These are phyloP conservation scores for Caenorhabditis panamensis DNA, from an alignment of 2,888 invertebrate species.

Conservation along the genomic window DNA sequence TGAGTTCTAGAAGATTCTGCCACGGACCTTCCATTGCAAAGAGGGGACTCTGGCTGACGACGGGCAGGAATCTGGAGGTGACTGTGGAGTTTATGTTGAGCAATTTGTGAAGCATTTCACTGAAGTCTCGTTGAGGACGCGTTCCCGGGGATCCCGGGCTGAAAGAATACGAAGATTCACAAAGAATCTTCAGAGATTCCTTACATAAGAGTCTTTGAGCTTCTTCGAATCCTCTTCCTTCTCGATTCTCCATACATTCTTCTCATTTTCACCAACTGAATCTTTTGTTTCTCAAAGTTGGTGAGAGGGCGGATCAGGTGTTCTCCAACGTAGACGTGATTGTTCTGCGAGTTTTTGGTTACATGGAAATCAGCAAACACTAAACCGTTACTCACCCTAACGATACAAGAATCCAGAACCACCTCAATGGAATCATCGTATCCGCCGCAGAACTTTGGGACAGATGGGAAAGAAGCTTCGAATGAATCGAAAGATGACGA, in stretches of 20 bases:
- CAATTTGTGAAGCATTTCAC: slow-evolving; percentile 64
- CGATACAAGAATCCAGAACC: slow-evolving; percentile 65
- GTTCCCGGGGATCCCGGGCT: slow-evolving; percentile 28
- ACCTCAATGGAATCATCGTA: slow-evolving; percentile 70
- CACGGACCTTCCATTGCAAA: slow-evolving; percentile 68
- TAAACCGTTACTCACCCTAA: slow-evolving; percentile 55
- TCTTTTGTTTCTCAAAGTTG: slow-evolving; percentile 66
- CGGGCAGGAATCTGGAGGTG: slow-evolving; percentile 65
- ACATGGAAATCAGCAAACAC: neutral
- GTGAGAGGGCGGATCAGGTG: slow-evolving; percentile 64
- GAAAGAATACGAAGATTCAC: neutral
- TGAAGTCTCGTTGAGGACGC: slow-evolving; percentile 62
- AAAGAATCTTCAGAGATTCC: neutral
- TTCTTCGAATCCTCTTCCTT: slow-evolving; percentile 28
- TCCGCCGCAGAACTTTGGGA: slow-evolving; percentile 68
- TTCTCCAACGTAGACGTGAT: slow-evolving; percentile 69
- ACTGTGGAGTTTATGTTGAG: slow-evolving; percentile 71
- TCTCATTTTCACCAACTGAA: slow-evolving; percentile 61
- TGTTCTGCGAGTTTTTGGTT: slow-evolving; percentile 49
- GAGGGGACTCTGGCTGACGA: slow-evolving; percentile 66
- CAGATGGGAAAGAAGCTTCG: slow-evolving; percentile 60
- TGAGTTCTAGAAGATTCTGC: slow-evolving; percentile 52
- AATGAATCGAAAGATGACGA: slow-evolving; percentile 51
- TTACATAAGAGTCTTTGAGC: slow-evolving; percentile 14
- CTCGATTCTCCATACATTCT: slow-evolving; percentile 51